Conservation (phyloP, 2,888 invertebrate species). For the Noctuana brunneofusca region DNA sequence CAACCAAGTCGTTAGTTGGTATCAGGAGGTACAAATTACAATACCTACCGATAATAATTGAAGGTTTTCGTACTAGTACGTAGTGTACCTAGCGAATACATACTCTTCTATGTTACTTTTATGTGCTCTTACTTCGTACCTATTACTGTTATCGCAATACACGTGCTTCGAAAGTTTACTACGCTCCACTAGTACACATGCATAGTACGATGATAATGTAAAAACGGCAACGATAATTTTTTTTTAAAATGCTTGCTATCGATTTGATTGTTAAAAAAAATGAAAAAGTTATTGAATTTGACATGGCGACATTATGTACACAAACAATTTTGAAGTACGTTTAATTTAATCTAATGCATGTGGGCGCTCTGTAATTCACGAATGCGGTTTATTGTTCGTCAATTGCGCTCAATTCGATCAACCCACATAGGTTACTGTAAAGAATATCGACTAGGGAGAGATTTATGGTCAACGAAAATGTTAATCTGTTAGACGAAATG, state of each 20-base stretch:
- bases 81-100: not conserved
- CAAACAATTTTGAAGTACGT: conserved; percentile 23
- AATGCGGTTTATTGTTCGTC: conserved; percentile 1
- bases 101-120: conserved; percentile 38
- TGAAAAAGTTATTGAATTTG: conserved; percentile 6
- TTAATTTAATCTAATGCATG: conserved; percentile 17
- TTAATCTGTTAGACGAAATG: conserved; percentile 3
- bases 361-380: not conserved
- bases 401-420: conserved; percentile 11
- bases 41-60: not conserved
- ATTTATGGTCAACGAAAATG: conserved; percentile 6
- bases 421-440: conserved; percentile 3
- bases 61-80: conserved; percentile 38
- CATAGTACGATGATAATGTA: conserved; percentile 35
- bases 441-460: not conserved
- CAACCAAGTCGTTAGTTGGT: not conserved
- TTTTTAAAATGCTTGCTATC: not conserved
- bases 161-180: conserved; percentile 63
- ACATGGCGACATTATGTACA: conserved; percentile 1
- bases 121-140: conserved; percentile 43
- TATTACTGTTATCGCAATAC: conserved; percentile 61
- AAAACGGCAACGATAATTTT: conserved; percentile 16
- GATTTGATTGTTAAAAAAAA: not conserved
- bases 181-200: conserved; percentile 46
- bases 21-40: too few species aligned